These are phyloP conservation scores for Elmis aenea DNA, from an alignment of 2,888 invertebrate species.

Conservation along the genomic window DNA sequence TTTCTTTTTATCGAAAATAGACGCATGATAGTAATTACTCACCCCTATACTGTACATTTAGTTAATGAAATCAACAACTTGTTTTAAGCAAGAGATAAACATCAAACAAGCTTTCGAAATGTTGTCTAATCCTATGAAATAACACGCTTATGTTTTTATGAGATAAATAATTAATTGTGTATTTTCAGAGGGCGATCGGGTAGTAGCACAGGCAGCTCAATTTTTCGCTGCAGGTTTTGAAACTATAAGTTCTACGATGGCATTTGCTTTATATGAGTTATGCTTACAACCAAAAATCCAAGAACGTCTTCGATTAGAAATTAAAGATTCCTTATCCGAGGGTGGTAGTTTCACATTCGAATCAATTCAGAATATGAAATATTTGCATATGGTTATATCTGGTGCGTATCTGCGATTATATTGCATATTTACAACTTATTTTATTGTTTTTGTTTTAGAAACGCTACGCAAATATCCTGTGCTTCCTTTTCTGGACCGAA, in stretches of 20 bases:
- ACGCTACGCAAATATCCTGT: slow-evolving; percentile 45
- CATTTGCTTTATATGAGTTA: slow-evolving; percentile 54
- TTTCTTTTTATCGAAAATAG: no score
- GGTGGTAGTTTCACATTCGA: slow-evolving; percentile 50
- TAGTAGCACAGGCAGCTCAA: slow-evolving; percentile 55
- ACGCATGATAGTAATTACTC: no score
- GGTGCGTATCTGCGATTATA: slow-evolving; percentile 38
- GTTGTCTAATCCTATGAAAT: no score
- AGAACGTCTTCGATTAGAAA: slow-evolving; percentile 50
- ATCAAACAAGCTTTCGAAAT: no score
- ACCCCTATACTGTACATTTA: no score
- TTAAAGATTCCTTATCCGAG: slow-evolving; percentile 42
- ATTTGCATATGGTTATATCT: slow-evolving; percentile 55
- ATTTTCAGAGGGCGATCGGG: slow-evolving; percentile 50
- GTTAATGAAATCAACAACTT: no score
- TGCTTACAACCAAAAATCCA: slow-evolving; percentile 52
- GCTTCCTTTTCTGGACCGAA: slow-evolving; percentile 35
- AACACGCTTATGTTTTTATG: background rate
- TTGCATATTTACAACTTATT: background rate
- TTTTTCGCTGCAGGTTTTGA: slow-evolving; percentile 60
- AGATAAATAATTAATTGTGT: slow-evolving; percentile 37
- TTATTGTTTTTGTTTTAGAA: slow-evolving; percentile 37
- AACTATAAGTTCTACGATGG: slow-evolving; percentile 55
- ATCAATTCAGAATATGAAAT: slow-evolving; percentile 50
- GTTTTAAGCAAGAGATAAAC: no score